A percentile compares a stretch with the other conserved stretches of the same genome.
Conservation (phyloP, 2,113 vertebrate genomes). For the Syngnathoides biaculeatus region DNA sequence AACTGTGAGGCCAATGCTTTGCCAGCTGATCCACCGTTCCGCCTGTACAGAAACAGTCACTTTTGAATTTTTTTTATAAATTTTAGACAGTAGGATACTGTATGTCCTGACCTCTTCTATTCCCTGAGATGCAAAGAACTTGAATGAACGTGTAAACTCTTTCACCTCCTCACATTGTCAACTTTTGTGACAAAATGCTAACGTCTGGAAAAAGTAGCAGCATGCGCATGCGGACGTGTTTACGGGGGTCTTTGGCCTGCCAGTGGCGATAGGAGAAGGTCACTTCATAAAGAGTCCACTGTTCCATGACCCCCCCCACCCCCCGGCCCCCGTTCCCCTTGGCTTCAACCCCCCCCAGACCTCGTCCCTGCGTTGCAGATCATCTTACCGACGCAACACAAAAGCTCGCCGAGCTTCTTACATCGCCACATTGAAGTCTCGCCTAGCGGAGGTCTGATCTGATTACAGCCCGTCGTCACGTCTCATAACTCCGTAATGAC, state of each 20-base stretch:
- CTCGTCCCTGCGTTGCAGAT: constrained; percentile 41
- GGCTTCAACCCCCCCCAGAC: constrained; percentile 22
- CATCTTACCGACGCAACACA: constrained; percentile 47
- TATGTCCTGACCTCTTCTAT: neutral
- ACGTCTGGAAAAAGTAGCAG: constrained; percentile 12
- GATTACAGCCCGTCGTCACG: constrained; percentile 34
- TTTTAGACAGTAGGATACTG: neutral
- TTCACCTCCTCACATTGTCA: constrained; percentile 25
- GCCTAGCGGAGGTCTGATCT: constrained; percentile 27
- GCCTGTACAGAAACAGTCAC: too few species aligned
- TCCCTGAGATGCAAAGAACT: neutral
- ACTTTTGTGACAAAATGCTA: constrained; percentile 8
- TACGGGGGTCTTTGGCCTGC: constrained; percentile 25
- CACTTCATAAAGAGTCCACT: constrained; percentile 53
- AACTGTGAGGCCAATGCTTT: too few species aligned
- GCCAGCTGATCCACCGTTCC: too few species aligned
- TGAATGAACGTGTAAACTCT: neutral
- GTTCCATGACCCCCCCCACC: constrained; percentile 30
- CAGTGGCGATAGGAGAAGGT: constrained; percentile 13
- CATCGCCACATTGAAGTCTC: constrained; percentile 25
- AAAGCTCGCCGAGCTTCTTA: constrained; percentile 29
- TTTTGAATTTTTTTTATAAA: neutral
- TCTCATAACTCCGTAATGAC: constrained; percentile 5
- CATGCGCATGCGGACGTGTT: constrained; percentile 25
- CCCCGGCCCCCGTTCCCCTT: too few species aligned